These are phyloP conservation scores for Deroptyus accipitrinus DNA, from an alignment of 2,113 vertebrate genomes.

Conservation along the genomic window DNA sequence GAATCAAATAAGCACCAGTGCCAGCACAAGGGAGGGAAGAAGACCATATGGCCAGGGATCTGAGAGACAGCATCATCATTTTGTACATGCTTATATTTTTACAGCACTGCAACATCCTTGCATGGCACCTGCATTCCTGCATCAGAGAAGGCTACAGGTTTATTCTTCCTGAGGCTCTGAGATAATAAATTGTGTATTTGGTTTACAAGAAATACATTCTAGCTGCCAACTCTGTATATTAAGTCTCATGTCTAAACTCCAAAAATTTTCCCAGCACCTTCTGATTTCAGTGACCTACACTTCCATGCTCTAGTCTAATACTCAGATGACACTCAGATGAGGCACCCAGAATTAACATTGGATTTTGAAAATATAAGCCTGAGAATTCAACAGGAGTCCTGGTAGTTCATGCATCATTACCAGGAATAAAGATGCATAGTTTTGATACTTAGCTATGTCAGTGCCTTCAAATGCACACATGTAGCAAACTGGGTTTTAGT, in stretches of 20 bases:
- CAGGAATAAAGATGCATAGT: background rate
- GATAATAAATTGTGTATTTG: background rate
- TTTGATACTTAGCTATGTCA: background rate
- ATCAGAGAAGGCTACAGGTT: background rate
- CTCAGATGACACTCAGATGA: background rate
- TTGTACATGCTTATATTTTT: background rate
- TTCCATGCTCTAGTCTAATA: background rate
- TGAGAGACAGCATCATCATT: background rate
- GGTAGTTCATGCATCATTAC: background rate
- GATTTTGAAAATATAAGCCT: background rate
- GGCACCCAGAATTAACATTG: background rate
- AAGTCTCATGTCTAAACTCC: background rate
- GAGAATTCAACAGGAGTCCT: background rate
- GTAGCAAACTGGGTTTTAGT: background rate
- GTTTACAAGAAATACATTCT: background rate
- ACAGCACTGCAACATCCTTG: background rate
- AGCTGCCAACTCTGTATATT: background rate
- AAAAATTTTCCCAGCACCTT: background rate
- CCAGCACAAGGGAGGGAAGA: background rate
- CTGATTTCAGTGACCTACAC: background rate
- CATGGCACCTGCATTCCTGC: background rate
- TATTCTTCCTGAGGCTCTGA: background rate
- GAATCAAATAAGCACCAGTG: background rate
- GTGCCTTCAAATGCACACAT: background rate
- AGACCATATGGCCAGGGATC: conserved; percentile 33